Base-by-base conservation (phyloP, 2,797 vertebrate genomes). In the Hipposideros larvatus region DNA sequence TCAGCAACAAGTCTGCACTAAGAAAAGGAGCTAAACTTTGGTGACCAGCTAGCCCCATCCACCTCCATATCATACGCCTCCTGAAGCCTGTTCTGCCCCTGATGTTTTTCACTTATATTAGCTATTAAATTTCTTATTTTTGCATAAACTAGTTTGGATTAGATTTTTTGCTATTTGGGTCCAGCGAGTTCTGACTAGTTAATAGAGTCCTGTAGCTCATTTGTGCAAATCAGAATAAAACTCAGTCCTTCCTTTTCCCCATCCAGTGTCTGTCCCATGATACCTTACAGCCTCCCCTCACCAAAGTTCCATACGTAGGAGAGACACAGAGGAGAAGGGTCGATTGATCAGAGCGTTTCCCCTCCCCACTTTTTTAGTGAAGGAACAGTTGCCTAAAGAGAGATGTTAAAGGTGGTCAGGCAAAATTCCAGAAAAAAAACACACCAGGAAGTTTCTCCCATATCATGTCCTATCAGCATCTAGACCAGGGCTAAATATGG, bases 381-480 rank as follows among this genome's bases (percentile, higher is more conserved):
- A 68, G 53, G 43, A 16, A 59, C 13, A 16, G 19, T 48, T 70
- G 34, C 14, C 46, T 31, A 16, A 48, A 73, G 55, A 87, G 34
- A 53, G 77, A 68, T 22, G 28, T 21, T 61, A 22, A 24, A 68
- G 4, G 9, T 13, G 19, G 37, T 5, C 26, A 24, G 37, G 37
- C 37, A 37, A 37, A 37, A 53, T 16, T 77, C 34, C n/a, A 51
- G 48, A 41, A n/a, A n/a, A n/a, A 53, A 13, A 37, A 21, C 7
- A 21, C 7, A 2, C 18, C 57, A 48, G 46, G 53, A 65, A 13
- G 3, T 34, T 14, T 51, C 74, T n/a, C 10, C 13, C 4, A 10
- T 18, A 0, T 7, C 7, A 0, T 3, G 4, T 15, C 2, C 31
- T 6, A 7, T 14, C 41, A 55, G 87, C 59, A 4, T 18, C 37